These are phyloP conservation scores for Tortricodes alternella DNA, from an alignment of 2,888 invertebrate genomes.

Conservation along the genomic window DNA sequence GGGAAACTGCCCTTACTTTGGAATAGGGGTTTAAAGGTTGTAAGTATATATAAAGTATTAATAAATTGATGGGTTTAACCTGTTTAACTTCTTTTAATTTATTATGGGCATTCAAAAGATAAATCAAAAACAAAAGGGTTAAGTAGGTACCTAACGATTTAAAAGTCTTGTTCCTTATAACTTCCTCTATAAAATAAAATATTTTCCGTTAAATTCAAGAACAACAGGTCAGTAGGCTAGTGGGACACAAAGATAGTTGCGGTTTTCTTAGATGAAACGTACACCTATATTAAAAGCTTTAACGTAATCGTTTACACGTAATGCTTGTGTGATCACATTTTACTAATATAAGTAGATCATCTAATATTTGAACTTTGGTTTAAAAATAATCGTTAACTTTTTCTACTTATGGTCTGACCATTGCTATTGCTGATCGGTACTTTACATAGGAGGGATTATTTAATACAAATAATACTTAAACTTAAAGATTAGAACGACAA, in stretches of 20 bases:
- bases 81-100: constrained; percentile 6
- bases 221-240: constrained; percentile 16
- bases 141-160: neutral
- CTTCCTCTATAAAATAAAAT: constrained; percentile 11
- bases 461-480: constrained; percentile 7
- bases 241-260: neutral
- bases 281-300: too few species aligned
- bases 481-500: constrained; percentile 31
- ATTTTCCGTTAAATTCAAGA: constrained; percentile 3
- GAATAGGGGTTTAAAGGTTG: constrained; percentile 4
- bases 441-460: constrained; percentile 3
- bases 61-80: constrained; percentile 1
- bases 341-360: too few species aligned
- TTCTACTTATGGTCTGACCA: too few species aligned
- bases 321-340: neutral
- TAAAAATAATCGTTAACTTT: too few species aligned
- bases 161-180: constrained; percentile 2
- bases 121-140: neutral
- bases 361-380: too few species aligned
- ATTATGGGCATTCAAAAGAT: neutral
- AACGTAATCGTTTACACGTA: too few species aligned
- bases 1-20: constrained; percentile 15
- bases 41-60: constrained; percentile 3
- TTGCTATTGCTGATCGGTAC: too few species aligned
- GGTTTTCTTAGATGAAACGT: neutral